Base-by-base conservation (phyloP, 1,140 invertebrate species). In the Steinernema khuongi region DNA sequence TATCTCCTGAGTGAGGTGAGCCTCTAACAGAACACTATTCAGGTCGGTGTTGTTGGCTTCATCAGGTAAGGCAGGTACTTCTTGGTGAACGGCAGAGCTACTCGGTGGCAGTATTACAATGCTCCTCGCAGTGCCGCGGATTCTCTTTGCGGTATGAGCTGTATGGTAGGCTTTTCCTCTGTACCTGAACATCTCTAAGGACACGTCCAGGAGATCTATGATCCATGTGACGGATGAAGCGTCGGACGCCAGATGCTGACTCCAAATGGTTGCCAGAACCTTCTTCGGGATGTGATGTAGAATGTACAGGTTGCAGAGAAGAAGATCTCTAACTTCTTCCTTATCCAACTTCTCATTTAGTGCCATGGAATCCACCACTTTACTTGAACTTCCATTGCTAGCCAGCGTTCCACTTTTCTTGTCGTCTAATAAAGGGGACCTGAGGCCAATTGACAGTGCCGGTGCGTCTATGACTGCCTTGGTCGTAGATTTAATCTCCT, bases 231-330 rank as follows among this genome's bases (percentile, higher is more conserved):
- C 75, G 17, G 33, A 30, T 0, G 73, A 68, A 17, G 70, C 76
- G 22, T 77, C 76, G 17, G 67, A 33, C 18, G 73, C 72, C 1
- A 31, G 29, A 14, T 60, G 50, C 22, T 60, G 50, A 60, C 7
- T 22, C 74, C 74, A 77, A 18, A 78, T 28, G 2, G 78, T 78
- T 0, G 66, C 78, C 26, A 83, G 60, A 22, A 79, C 77, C 33
- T 80, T 79, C 66, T 83, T 83, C 0, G 82, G 82, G 29, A 95
- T 85, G 86, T 95, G 91, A 85, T 94, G 94, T 29, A 96, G 88
- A 60, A 96, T 90, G 87, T 94, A 95, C 19, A 97, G 86, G 85
- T 94, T 94, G 83, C 92, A 93, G 0, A 96, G 86, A 18, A 97
- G 87, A 19, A 97, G 88, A 87, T 97, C 94, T 83, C 91, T 92